These are phyloP conservation scores for Bicyclus anynana DNA, from an alignment of 1,140 invertebrate species.

Conservation along the genomic window DNA sequence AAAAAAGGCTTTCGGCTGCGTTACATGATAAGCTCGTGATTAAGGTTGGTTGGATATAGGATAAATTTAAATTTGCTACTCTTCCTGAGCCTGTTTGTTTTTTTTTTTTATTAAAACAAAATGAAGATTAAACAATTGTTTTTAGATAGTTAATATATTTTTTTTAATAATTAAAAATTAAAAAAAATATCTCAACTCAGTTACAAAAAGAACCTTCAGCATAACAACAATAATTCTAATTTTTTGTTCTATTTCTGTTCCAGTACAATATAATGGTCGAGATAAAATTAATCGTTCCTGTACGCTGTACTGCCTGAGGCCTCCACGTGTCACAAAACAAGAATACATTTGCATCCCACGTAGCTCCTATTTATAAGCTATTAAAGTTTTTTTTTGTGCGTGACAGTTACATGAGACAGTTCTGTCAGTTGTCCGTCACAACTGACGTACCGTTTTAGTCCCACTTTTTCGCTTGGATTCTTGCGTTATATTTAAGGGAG, in stretches of 20 bases:
- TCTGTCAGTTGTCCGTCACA: constrained; percentile 57
- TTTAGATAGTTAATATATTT: no score
- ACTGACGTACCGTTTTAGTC: constrained; percentile 46
- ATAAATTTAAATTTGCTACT: no score
- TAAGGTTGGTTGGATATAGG: not conserved
- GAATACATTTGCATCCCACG: constrained; percentile 1
- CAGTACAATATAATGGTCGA: constrained; percentile 18
- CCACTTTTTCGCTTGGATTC: constrained; percentile 62
- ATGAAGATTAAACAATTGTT: no score
- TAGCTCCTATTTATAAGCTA: not conserved
- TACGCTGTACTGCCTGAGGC: constrained; percentile 16
- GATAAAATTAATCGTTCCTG: constrained; percentile 31
- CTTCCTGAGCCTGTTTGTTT: no score
- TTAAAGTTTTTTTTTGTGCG: constrained; percentile 22
- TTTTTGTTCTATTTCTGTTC: constrained; percentile 20
- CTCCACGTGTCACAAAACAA: not conserved
- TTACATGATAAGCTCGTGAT: not conserved
- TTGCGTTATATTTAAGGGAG: constrained; percentile 44
- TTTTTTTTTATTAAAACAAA: no score
- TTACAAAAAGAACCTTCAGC: no score
- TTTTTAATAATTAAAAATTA: no score
- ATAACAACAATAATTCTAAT: constrained; percentile 2
- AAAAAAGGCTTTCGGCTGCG: no score
- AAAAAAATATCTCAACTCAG: no score
- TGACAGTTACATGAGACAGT: constrained; percentile 27